phyloP scores from a whole-genome alignment of 2,888 invertebrate species.

The Flexamia atlantica region DNA sequence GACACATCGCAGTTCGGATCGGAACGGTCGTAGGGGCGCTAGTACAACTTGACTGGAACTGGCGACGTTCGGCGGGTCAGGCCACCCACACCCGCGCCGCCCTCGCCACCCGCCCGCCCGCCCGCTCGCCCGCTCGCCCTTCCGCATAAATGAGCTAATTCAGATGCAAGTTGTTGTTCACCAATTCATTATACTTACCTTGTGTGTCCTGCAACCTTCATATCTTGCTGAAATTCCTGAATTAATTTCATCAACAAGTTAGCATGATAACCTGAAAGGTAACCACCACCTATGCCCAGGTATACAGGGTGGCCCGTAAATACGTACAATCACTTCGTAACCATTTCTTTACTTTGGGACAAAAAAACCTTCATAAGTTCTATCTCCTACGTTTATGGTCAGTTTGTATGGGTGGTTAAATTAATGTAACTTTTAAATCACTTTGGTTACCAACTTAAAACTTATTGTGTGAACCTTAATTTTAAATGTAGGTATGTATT shows the following conservation, averaged over 20 bases:
- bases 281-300: too few relatives aligned
- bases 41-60: slow-evolving; percentile 13
- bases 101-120: not conserved
- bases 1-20: slow-evolving; percentile 19
- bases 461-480: too few relatives aligned
- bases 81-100: not conserved
- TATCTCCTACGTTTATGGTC: too few relatives aligned
- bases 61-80: not conserved
- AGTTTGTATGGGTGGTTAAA: too few relatives aligned
- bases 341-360: too few relatives aligned
- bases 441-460: too few relatives aligned
- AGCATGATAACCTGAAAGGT: too few relatives aligned
- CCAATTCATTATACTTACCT: slow-evolving; percentile 54
- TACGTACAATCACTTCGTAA: too few relatives aligned
- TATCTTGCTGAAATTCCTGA: slow-evolving; percentile 3
- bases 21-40: slow-evolving; percentile 7
- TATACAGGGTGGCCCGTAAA: too few relatives aligned
- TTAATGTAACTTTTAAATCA: too few relatives aligned
- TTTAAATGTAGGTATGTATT: too few relatives aligned
- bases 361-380: too few relatives aligned
- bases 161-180: slow-evolving; percentile 48
- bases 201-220: not conserved
- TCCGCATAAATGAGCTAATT: slow-evolving; percentile 57
- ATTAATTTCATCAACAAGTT: not conserved
- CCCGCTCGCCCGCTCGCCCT: slow-evolving; percentile 2